Evolutionary conservation across 2,797 vertebrate genomes (phyloP), one percentile per base, ranked within the genome.

Genomic region (Pangasius sanitwongsei): DNA sequence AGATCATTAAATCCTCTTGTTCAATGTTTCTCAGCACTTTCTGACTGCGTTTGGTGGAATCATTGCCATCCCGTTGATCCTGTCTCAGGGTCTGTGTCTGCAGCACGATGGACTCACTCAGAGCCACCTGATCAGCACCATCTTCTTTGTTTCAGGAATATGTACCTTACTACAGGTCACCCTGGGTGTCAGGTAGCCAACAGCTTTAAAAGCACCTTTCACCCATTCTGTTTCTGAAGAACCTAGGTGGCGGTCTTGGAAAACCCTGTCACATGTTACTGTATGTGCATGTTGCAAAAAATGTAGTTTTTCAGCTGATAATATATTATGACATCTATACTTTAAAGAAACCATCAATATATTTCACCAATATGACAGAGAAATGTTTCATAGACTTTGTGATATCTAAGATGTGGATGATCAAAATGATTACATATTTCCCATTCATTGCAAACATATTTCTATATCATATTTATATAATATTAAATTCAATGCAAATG

Each of bases 51-150:
- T 99, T 78, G 98, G 98, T 53, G 97, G 97, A 2, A 97, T 98
- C 0, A 96, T 99, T 85, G 97, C 97, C 65, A 96, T 99, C 89
- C 99, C 99, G 0, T 91, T 99, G 89, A 98, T 99, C 92, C 94
- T 99, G 92, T 98, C 98, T 92, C 96, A 97, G 90, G 96, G 95
- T 0, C 93, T 99, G 90, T 99, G 98, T 92, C 95, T 99, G 89
- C 97, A 99, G 91, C 96, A 98, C 0, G 99, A 99, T 16, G 93
- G 96, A 8, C 95, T 99, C 92, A 97, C 97, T 2, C 99, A 99
- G 92, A 98, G 97, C 93, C 96, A 98, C 91, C 97, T 99, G 91
- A 98, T 99, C 95, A 98, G 98, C 94, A 99, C 97, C 93, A 98
- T 99, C 87, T 98, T 99, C 96, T 99, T 99, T 4, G 97, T 99